Evolutionary conservation across 2,797 vertebrate genomes (phyloP).

Genomic region (Champsocephalus gunnari): DNA sequence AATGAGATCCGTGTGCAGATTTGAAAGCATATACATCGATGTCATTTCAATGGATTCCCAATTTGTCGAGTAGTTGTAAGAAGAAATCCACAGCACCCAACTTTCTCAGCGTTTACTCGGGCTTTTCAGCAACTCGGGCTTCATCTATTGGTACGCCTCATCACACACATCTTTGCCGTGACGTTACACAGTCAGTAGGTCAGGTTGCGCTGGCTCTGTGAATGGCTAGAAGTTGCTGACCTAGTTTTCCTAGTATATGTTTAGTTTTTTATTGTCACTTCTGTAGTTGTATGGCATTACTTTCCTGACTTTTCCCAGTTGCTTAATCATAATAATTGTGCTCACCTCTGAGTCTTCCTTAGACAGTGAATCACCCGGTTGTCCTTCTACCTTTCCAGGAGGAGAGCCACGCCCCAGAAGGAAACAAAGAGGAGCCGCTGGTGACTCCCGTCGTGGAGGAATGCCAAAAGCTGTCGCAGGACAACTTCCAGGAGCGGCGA

Average conservation of each 20-base stretch:
- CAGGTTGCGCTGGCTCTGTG: conserved; percentile 2
- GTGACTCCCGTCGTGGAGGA: conserved; percentile 64
- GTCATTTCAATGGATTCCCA: neutral
- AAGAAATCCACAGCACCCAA: neutral
- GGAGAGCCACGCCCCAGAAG: conserved; percentile 68
- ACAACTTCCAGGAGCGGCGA: conserved; percentile 78
- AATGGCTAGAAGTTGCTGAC: conserved; percentile 20
- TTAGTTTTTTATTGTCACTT: neutral
- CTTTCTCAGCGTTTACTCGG: neutral
- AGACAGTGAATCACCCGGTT: neutral
- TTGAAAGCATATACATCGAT: neutral
- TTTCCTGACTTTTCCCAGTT: neutral
- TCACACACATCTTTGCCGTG: conserved; percentile 18
- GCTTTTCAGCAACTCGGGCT: conserved; percentile 3
- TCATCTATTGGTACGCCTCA: conserved; percentile 11
- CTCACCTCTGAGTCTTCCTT: neutral
- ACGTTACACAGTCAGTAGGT: conserved; percentile 25
- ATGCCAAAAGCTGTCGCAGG: conserved; percentile 54
- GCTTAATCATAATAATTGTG: neutral
- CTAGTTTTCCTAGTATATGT: neutral
- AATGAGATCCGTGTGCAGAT: neutral
- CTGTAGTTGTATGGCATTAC: neutral
- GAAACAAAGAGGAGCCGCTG: conserved; percentile 71
- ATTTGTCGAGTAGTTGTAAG: neutral
- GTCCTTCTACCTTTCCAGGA: conserved; percentile 59